phyloP scores from a whole-genome alignment of 2,888 invertebrate species.

The Gerris lacustris region DNA sequence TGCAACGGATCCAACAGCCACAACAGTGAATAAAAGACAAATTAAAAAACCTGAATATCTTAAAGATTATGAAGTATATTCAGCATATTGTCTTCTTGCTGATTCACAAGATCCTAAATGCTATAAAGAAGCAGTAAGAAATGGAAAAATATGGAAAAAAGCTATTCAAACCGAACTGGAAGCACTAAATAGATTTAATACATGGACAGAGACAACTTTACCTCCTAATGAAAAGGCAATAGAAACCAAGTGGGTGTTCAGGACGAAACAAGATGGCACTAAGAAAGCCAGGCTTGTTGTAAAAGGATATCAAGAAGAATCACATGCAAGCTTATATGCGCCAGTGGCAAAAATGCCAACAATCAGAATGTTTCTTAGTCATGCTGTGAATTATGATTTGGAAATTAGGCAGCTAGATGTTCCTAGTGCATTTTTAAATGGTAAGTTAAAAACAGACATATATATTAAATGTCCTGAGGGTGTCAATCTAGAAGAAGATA shows the following conservation, averaged over 20 bases:
- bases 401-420: slow-evolving; percentile 22
- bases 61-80: slow-evolving; percentile 20
- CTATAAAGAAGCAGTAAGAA: background rate
- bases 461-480: slow-evolving; percentile 25
- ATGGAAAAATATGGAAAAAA: slow-evolving; percentile 10
- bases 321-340: slow-evolving; percentile 14
- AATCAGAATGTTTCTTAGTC: slow-evolving; percentile 16
- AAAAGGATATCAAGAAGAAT: slow-evolving; percentile 19
- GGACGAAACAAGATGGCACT: slow-evolving; percentile 19
- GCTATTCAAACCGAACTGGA: slow-evolving; percentile 17
- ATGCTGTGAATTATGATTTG: slow-evolving; percentile 14
- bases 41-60: slow-evolving; percentile 16
- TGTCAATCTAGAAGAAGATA: slow-evolving; percentile 9
- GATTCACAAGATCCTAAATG: slow-evolving; percentile 14
- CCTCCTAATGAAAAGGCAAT: slow-evolving; percentile 16
- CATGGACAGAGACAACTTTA: slow-evolving; percentile 19
- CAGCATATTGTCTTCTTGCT: slow-evolving; percentile 20
- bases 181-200: slow-evolving; percentile 17
- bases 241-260: slow-evolving; percentile 22
- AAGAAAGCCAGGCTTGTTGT: slow-evolving; percentile 21
- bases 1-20: background rate
- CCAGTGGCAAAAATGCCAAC: slow-evolving; percentile 19
- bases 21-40: slow-evolving; percentile 8
- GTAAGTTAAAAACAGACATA: slow-evolving; percentile 17
- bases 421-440: slow-evolving; percentile 22